Base-by-base conservation (phyloP, 35 echinoderm and acorn worm genomes). In the Diadema setosum region DNA sequence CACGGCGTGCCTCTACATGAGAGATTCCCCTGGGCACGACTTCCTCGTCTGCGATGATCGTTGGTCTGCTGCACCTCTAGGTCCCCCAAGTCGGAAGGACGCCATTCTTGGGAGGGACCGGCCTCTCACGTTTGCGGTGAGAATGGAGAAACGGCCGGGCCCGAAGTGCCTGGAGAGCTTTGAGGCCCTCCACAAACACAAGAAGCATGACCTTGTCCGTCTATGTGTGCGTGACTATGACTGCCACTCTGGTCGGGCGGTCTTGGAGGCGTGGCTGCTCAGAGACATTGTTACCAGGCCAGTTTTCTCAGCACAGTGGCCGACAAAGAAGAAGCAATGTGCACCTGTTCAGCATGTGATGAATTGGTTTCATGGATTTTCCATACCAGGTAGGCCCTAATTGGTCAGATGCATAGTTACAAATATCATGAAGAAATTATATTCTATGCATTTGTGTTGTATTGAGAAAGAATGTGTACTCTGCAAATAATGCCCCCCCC, bases 351-450 rank as follows among this genome's bases (percentile, higher is more conserved):
- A 80, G 52, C 61, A 73, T 7, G 4, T 95, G 7, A 86, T 95
- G 93, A 83, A 83, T 25, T 86, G 83, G 82, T 76, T 86, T 24
- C 65, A 80, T 25, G 83, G 83, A 27, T 91, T 60, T 33, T 46
- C 82, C 29, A 17, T 60, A 58, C 83, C 90, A 91, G 70, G 90
- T 91, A 80, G 60, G n/a, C n/a, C n/a, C n/a, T n/a, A n/a, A n/a
- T n/a, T n/a, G n/a, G n/a, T n/a, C n/a, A n/a, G n/a, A n/a, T n/a
- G n/a, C n/a, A n/a, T n/a, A n/a, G n/a, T n/a, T n/a, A n/a, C n/a
- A n/a, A n/a, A n/a, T n/a, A n/a, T n/a, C n/a, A n/a, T n/a, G n/a
- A n/a, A n/a, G n/a, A n/a, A n/a, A n/a, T n/a, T n/a, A n/a, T n/a
- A n/a, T n/a, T n/a, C n/a, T n/a, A n/a, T n/a, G n/a, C n/a, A n/a